Evolutionary conservation across 2,888 invertebrate genomes (phyloP).

Genomic region (Lagria hirta): DNA sequence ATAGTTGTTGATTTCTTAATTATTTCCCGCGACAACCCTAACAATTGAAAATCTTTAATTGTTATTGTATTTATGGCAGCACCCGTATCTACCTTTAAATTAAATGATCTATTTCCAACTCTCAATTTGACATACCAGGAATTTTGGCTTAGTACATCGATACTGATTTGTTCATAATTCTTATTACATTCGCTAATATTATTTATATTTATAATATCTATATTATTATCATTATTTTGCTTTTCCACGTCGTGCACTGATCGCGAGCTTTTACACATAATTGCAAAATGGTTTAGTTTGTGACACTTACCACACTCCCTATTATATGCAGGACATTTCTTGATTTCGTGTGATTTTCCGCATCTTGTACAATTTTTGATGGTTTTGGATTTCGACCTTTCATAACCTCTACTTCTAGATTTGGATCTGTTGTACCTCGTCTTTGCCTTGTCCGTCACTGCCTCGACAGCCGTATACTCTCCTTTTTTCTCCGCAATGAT

Average conservation of each 20-base stretch:
- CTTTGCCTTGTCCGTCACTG: no score
- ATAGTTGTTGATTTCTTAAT: no score
- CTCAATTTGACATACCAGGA: conserved; percentile 12
- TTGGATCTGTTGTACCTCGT: no score
- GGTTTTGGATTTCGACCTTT: no score
- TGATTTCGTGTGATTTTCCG: conserved; percentile 5
- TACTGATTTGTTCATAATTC: neutral
- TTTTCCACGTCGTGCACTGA: no score
- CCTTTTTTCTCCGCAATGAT: no score
- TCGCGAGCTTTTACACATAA: conserved; percentile 7
- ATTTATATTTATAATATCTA: no score
- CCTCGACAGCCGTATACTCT: no score
- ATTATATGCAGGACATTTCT: conserved; percentile 12
- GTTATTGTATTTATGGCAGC: conserved; percentile 25
- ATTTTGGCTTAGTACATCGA: neutral
- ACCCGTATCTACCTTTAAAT: conserved; percentile 19
- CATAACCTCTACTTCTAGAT: no score
- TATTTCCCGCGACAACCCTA: no score
- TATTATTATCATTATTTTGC: conserved; percentile 5
- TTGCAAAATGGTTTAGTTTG: conserved; percentile 15
- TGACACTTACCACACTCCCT: conserved; percentile 10
- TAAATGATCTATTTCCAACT: conserved; percentile 20
- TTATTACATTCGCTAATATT: conserved; percentile 1
- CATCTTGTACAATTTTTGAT: conserved; percentile 13
- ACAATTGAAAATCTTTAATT: no score